phyloP scores from a whole-genome alignment of 2,113 vertebrate species.

The Grammomys dolichurus region DNA sequence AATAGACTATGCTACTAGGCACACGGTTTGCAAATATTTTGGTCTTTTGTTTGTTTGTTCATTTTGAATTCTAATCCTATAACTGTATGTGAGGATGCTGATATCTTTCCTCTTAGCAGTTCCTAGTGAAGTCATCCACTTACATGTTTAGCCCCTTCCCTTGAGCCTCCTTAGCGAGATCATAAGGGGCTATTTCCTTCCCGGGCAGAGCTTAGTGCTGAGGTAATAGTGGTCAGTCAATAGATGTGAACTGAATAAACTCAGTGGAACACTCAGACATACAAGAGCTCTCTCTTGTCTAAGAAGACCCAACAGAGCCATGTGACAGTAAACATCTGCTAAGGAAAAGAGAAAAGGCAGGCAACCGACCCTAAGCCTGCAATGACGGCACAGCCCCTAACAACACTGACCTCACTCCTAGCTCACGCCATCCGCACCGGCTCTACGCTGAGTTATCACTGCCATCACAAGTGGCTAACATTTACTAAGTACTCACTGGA shows the following conservation, averaged over 20 bases:
- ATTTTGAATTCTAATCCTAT: neutral
- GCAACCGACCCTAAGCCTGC: neutral
- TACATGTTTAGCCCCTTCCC: neutral
- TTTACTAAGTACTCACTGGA: neutral
- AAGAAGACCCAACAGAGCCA: neutral
- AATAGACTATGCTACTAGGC: neutral
- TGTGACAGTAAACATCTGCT: neutral
- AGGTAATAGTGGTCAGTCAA: neutral
- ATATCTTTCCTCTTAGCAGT: neutral
- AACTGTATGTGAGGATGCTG: neutral
- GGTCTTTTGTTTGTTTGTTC: neutral
- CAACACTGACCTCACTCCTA: neutral
- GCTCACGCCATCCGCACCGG: neutral
- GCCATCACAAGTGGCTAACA: neutral
- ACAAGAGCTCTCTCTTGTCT: neutral
- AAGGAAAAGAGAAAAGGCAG: neutral
- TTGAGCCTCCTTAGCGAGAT: neutral
- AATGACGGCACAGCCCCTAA: accelerated
- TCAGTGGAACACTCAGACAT: neutral
- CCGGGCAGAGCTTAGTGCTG: neutral
- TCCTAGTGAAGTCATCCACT: neutral
- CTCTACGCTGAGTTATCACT: neutral
- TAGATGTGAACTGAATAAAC: neutral
- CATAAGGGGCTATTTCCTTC: neutral
- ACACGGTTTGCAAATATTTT: neutral